Percentiles rank a stretch among this genome's conserved stretches.
Conservation (phyloP, 1,140 invertebrate genomes). For the Pachyrhynchus sulphureomaculatus region DNA sequence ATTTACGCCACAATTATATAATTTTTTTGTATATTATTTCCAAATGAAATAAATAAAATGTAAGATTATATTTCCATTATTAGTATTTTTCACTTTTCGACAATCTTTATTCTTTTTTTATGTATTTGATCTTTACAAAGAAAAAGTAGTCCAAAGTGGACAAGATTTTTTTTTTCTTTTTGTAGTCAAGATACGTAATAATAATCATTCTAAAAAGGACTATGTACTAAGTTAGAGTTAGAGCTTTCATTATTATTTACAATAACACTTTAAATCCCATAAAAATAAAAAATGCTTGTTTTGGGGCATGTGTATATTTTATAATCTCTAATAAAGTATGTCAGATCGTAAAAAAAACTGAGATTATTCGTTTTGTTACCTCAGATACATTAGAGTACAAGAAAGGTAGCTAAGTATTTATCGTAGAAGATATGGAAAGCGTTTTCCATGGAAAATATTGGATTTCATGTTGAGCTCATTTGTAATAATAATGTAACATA, state of each 20-base stretch:
- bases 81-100: constrained; percentile 8
- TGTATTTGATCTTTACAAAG: constrained; percentile 35
- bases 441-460: too few relatives aligned
- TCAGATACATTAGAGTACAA: too few relatives aligned
- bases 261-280: too few relatives aligned
- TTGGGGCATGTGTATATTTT: too few relatives aligned
- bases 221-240: constrained; percentile 3
- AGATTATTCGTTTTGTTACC: too few relatives aligned
- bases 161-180: constrained; percentile 23
- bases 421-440: too few relatives aligned
- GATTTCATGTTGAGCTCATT: too few relatives aligned
- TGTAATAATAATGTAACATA: too few relatives aligned
- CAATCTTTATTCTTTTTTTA: neutral
- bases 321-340: too few relatives aligned
- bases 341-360: too few relatives aligned
- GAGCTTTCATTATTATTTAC: neutral
- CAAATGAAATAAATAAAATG: constrained; percentile 32
- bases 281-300: too few relatives aligned
- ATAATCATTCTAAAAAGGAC: neutral
- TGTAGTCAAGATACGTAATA: constrained; percentile 6
- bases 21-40: constrained; percentile 44
- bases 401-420: too few relatives aligned
- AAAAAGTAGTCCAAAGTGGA: constrained; percentile 50
- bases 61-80: constrained; percentile 15
- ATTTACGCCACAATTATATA: constrained; percentile 35